phyloP scores from a whole-genome alignment of 2,113 vertebrate genomes.

The Turdus rufiventris region DNA sequence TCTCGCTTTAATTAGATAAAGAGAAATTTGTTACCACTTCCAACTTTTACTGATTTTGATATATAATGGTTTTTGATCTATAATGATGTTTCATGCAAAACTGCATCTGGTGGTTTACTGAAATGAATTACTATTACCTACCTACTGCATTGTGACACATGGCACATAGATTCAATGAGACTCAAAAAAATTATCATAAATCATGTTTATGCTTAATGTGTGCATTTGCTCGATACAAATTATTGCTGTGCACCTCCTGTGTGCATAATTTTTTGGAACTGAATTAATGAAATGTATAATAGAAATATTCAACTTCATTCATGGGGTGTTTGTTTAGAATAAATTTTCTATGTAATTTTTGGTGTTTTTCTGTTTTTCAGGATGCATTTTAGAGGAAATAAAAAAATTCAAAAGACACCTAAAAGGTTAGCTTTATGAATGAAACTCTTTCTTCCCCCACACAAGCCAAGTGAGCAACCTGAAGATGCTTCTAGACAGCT shows the following conservation, averaged over 20 bases:
- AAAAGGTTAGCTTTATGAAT: not conserved
- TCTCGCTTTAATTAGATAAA: constrained; percentile 30
- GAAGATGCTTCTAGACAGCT: constrained; percentile 21
- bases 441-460: not conserved
- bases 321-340: not conserved
- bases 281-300: not conserved
- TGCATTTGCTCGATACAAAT: not conserved
- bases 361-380: not conserved
- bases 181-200: not conserved
- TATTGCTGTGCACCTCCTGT: not conserved
- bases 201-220: not conserved
- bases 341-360: not conserved
- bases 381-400: not conserved
- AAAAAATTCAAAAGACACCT: not conserved
- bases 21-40: not conserved
- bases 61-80: not conserved
- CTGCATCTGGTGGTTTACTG: constrained; percentile 1
- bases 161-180: not conserved
- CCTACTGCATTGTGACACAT: not conserved
- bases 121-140: constrained; percentile 1
- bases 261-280: not conserved
- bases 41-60: constrained; percentile 9
- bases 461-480: constrained; percentile 28
- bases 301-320: not conserved
- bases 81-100: constrained; percentile 14